These are phyloP conservation scores for Daubentonia madagascariensis DNA, from an alignment of 2,113 vertebrate species.

Conservation along the genomic window DNA sequence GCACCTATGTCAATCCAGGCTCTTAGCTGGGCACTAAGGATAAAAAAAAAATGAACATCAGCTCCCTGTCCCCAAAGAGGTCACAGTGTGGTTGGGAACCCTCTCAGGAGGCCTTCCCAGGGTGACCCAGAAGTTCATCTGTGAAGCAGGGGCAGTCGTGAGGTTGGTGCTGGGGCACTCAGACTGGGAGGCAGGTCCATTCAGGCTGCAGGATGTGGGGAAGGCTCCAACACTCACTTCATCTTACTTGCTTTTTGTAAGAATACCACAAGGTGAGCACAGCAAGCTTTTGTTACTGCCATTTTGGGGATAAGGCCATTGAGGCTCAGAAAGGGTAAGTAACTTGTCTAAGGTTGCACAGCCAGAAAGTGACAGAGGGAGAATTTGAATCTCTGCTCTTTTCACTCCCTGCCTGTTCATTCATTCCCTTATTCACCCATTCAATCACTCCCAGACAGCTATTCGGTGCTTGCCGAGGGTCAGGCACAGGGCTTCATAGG, in stretches of 20 bases:
- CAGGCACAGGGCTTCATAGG: fast-evolving
- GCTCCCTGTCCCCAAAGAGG: not conserved
- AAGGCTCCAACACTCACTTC: not conserved
- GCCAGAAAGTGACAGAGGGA: not conserved
- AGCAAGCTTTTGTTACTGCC: not conserved
- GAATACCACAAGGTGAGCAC: not conserved
- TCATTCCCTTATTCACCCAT: not conserved
- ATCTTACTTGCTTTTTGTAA: fast-evolving
- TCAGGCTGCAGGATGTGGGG: not conserved
- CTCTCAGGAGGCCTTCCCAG: not conserved
- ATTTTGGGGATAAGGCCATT: not conserved
- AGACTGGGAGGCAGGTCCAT: fast-evolving
- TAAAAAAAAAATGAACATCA: not conserved
- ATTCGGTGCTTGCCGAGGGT: fast-evolving
- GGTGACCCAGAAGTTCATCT: not conserved
- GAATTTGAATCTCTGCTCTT: not conserved
- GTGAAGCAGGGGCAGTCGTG: not conserved
- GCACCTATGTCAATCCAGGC: not conserved
- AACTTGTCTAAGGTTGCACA: not conserved
- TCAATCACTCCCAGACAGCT: fast-evolving
- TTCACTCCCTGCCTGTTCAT: not conserved
- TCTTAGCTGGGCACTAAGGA: not conserved
- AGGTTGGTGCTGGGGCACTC: not conserved
- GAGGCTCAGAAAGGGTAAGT: not conserved
- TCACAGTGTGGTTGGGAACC: not conserved